Evolutionary conservation across 1,140 invertebrate genomes (phyloP).

Genomic region (Penaeus chinensis): DNA sequence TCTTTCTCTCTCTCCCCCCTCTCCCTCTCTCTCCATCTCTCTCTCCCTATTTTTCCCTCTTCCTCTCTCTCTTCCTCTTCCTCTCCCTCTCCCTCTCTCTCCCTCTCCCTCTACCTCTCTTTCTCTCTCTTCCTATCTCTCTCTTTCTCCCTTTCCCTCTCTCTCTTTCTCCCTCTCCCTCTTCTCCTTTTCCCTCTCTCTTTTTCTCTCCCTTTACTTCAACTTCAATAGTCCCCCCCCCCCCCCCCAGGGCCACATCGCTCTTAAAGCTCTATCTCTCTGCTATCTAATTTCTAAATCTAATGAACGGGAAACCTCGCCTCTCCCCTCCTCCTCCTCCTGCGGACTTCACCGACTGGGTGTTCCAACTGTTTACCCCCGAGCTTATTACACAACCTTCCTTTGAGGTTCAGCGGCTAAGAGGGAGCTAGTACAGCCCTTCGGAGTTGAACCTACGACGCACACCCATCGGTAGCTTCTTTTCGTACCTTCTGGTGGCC

Average conservation of each 20-base stretch:
- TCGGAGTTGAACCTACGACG: background rate
- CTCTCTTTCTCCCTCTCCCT: background rate
- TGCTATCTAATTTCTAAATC: background rate
- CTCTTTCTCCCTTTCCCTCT: background rate
- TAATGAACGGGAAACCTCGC: background rate
- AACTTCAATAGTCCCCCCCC: background rate
- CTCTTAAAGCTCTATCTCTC: too few species aligned
- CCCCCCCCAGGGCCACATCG: background rate
- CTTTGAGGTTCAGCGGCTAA: background rate
- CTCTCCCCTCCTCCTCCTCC: background rate
- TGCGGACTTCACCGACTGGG: too few species aligned
- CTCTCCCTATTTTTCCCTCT: too few species aligned
- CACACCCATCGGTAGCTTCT: too few species aligned
- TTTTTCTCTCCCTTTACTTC: too few species aligned
- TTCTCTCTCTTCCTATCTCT: background rate
- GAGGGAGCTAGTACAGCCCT: background rate
- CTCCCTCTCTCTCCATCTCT: too few species aligned
- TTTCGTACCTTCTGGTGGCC: too few species aligned
- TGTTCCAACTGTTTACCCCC: too few species aligned
- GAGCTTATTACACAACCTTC: too few species aligned
- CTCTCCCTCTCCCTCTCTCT: too few species aligned
- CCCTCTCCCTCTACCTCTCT: background rate
- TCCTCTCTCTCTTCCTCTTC: background rate
- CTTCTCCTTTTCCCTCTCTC: too few species aligned
- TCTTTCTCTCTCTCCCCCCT: too few species aligned